Percentiles rank a stretch among this genome's conserved stretches.
Evolutionary conservation across 2,797 vertebrate species (phyloP).

Genomic region (Channallabes apus): DNA sequence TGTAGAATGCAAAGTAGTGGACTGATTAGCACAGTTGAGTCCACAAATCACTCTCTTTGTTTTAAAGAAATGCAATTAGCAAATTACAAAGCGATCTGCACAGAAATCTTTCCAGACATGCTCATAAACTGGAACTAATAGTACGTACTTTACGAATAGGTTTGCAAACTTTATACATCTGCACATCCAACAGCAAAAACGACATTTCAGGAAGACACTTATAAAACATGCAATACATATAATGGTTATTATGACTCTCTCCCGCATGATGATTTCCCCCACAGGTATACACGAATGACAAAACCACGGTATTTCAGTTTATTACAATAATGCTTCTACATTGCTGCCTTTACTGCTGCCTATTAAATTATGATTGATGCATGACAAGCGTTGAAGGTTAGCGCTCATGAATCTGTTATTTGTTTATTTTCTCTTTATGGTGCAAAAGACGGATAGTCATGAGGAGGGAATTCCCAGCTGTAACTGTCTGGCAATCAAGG

Average conservation of each 20-base stretch:
- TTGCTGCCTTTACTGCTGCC: background rate
- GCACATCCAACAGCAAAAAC: background rate
- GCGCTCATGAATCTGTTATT: background rate
- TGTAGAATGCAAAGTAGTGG: conserved; percentile 42
- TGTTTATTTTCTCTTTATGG: background rate
- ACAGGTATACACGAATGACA: background rate
- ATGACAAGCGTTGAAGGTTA: background rate
- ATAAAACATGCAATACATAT: background rate
- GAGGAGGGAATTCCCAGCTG: background rate
- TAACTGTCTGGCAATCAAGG: background rate
- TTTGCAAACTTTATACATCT: too few relatives aligned
- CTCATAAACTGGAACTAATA: conserved; percentile 10
- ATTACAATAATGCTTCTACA: background rate
- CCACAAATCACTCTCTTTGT: conserved; percentile 38
- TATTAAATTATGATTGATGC: background rate
- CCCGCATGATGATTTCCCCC: background rate
- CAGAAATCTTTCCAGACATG: conserved; percentile 7
- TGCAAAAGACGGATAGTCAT: background rate
- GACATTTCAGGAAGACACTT: background rate
- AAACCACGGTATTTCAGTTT: background rate
- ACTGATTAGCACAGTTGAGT: conserved; percentile 51
- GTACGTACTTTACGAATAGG: too few relatives aligned
- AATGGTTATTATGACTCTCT: background rate
- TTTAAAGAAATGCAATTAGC: conserved; percentile 14
- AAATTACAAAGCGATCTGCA: background rate